These are phyloP conservation scores for Ctenicera cuprea DNA, from an alignment of 2,888 invertebrate genomes.

Conservation along the genomic window DNA sequence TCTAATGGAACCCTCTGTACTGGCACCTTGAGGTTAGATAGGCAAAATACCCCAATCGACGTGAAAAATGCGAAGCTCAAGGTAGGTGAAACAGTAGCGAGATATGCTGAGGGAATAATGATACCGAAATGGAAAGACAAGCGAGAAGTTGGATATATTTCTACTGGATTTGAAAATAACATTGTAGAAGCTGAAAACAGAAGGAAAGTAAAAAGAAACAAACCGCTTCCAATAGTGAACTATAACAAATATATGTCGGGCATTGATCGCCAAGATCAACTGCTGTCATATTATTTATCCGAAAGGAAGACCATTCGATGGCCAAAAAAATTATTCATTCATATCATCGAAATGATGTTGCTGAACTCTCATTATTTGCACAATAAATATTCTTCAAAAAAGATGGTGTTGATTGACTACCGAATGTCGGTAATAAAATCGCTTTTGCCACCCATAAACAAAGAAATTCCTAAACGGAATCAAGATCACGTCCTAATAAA, in stretches of 20 bases:
- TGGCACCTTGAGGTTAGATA: constrained; percentile 54
- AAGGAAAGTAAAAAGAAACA: constrained; percentile 42
- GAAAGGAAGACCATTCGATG: constrained; percentile 49
- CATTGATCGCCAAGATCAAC: constrained; percentile 56
- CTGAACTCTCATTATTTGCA: background rate
- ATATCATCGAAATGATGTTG: background rate
- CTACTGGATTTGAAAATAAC: constrained; percentile 51
- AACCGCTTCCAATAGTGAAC: constrained; percentile 53
- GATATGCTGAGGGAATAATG: constrained; percentile 34
- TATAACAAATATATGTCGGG: constrained; percentile 56
- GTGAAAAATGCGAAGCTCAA: constrained; percentile 52
- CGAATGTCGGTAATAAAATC: too few species aligned
- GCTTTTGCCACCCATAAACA: too few species aligned
- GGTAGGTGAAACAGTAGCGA: constrained; percentile 13
- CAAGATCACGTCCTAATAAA: too few species aligned
- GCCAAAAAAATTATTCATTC: constrained; percentile 52
- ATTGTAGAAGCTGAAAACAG: constrained; percentile 41
- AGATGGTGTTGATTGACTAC: too few species aligned
- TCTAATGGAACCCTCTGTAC: constrained; percentile 54
- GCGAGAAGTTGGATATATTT: constrained; percentile 54
- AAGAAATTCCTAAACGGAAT: too few species aligned
- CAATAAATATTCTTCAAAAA: background rate
- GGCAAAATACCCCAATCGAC: constrained; percentile 48
- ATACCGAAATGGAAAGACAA: constrained; percentile 56
- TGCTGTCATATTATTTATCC: constrained; percentile 54